A percentile compares a stretch with the other conserved stretches of the same genome.
Conservation (phyloP, 1,140 invertebrate genomes). For the Ericerus pela region DNA sequence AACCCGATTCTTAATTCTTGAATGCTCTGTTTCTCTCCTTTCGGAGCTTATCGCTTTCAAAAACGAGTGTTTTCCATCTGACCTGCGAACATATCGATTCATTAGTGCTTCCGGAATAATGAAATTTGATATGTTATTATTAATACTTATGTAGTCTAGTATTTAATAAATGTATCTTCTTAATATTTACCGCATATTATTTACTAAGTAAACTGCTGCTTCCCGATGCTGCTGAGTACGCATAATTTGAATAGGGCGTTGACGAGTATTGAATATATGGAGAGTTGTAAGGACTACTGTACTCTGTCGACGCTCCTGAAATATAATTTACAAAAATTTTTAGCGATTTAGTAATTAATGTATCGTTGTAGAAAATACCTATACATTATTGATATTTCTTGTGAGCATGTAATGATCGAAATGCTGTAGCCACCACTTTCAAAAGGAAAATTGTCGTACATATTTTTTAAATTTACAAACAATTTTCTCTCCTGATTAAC, state of each 20-base stretch:
- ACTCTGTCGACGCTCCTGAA: not conserved
- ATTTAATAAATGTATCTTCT: not conserved
- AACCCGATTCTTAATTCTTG: no score
- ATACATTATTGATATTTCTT: not conserved
- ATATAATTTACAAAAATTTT: no score
- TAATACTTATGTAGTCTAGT: no score
- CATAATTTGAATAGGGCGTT: not conserved
- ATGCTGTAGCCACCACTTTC: not conserved
- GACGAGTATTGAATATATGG: conserved; percentile 4
- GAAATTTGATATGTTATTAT: no score
- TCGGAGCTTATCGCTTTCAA: no score
- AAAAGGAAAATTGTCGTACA: not conserved
- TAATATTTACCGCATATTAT: conserved; percentile 3
- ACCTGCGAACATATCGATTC: no score
- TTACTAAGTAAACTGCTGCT: not conserved
- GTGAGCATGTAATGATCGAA: not conserved
- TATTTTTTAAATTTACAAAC: not conserved
- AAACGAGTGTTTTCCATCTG: no score
- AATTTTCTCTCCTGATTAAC: not conserved
- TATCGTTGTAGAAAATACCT: not conserved
- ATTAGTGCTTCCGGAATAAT: no score
- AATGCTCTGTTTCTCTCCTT: no score
- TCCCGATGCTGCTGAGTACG: conserved; percentile 2
- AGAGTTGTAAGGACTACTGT: not conserved
- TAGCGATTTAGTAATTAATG: no score